Percentiles rank a stretch among this genome's conserved stretches.
These are phyloP conservation scores for Myripristis jacobus DNA, from an alignment of 2,797 vertebrate genomes.

Conservation along the genomic window DNA sequence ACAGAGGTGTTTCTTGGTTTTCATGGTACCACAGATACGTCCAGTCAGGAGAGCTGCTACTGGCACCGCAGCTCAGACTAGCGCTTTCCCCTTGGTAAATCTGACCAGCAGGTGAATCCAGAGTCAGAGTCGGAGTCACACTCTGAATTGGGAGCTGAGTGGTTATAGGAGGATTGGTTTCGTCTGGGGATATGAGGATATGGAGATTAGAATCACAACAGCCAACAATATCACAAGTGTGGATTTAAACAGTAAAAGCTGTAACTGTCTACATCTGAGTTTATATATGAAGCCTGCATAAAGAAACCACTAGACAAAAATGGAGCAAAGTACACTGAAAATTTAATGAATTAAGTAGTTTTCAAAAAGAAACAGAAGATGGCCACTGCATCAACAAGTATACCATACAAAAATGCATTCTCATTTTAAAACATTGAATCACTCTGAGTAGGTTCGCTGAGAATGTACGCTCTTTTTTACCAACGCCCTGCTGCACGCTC, in stretches of 20 bases:
- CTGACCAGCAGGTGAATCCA: background rate
- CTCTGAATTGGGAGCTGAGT: slow-evolving; percentile 9
- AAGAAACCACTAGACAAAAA: background rate
- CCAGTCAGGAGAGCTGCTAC: background rate
- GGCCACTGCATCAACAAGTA: no score
- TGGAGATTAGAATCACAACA: background rate
- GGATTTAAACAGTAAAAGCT: background rate
- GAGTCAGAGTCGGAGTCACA: slow-evolving; percentile 12
- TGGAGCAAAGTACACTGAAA: background rate
- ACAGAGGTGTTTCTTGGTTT: background rate
- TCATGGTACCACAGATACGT: slow-evolving; percentile 17
- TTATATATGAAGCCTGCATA: background rate
- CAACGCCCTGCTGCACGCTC: no score
- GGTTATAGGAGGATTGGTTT: background rate
- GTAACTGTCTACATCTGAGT: background rate
- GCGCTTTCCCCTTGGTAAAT: slow-evolving; percentile 12
- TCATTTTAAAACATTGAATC: no score
- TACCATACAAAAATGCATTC: no score
- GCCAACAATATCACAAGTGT: background rate
- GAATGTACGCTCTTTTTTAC: no score
- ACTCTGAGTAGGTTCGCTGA: no score
- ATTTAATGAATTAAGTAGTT: no score
- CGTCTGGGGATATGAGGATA: background rate
- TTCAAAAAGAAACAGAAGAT: no score
- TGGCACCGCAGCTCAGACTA: slow-evolving; percentile 13